Evolutionary conservation across 2,113 vertebrate genomes (phyloP).

Genomic region (Leuciscus idus): DNA sequence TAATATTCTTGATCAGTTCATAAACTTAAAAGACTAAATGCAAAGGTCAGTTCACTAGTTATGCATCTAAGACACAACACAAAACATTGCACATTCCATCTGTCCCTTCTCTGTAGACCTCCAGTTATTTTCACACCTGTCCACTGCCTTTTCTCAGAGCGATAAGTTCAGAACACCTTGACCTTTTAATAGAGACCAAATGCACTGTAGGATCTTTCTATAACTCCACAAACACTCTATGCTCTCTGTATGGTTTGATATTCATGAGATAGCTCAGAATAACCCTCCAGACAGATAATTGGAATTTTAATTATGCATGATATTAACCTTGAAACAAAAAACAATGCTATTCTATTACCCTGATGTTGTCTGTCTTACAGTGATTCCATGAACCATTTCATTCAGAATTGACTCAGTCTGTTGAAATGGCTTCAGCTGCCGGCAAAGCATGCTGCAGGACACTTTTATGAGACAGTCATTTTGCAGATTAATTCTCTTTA

Average conservation of each 20-base stretch:
- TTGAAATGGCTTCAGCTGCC: constrained; percentile 11
- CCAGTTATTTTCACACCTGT: constrained; percentile 30
- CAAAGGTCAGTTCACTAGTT: constrained; percentile 10
- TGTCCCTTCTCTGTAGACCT: not conserved
- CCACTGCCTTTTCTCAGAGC: not conserved
- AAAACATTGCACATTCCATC: not conserved
- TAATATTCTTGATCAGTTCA: not conserved
- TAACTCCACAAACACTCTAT: constrained; percentile 1
- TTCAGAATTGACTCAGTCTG: constrained; percentile 5
- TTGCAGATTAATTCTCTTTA: constrained; percentile 21
- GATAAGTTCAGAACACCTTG: constrained; percentile 23
- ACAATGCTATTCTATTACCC: constrained; percentile 35
- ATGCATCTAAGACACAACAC: not conserved
- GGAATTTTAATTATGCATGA: constrained; percentile 39
- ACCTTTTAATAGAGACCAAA: constrained; percentile 35
- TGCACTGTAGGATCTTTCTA: not conserved
- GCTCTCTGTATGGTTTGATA: constrained; percentile 39
- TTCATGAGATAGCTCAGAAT: constrained; percentile 40
- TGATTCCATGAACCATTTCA: constrained; percentile 18
- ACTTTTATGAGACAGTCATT: constrained; percentile 23
- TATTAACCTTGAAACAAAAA: constrained; percentile 41
- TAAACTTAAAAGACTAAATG: constrained; percentile 25
- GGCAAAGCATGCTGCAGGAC: constrained; percentile 18
- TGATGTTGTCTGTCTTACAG: constrained; percentile 29
- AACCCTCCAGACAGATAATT: constrained; percentile 38